Conservation (phyloP, 2,797 vertebrate genomes). For the Sebastes taczanowskii region DNA sequence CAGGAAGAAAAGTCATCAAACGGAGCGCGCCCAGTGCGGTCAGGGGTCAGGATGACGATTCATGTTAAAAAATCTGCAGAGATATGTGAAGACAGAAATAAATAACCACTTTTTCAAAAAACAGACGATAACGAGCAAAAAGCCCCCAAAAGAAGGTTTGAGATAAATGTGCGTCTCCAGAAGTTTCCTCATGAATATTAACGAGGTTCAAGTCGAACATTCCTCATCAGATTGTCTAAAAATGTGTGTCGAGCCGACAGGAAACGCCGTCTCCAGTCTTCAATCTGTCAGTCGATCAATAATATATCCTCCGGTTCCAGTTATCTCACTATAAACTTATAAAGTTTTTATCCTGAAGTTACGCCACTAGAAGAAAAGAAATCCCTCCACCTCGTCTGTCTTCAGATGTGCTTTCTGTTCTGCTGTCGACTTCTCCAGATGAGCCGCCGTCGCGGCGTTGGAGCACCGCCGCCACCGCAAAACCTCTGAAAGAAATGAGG, state of each 20-base stretch:
- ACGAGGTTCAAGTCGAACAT: not conserved
- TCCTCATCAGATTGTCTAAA: not conserved
- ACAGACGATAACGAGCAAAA: not conserved
- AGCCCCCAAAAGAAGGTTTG: not conserved
- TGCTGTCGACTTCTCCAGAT: not conserved
- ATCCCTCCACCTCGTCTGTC: not conserved
- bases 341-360: too few relatives aligned
- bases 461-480: too few relatives aligned
- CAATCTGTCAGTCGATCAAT: too few relatives aligned
- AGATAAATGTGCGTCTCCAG: not conserved
- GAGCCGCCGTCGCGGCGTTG: not conserved
- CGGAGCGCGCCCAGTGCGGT: not conserved
- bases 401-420: not conserved
- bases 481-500: not conserved
- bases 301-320: not conserved
- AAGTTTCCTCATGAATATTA: not conserved
- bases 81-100: not conserved
- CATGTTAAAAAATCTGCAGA: not conserved
- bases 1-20: not conserved
- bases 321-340: too few relatives aligned
- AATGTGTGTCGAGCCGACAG: not conserved
- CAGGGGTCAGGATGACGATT: not conserved
- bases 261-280: not conserved
- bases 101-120: conserved; percentile 14
- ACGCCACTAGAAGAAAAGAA: not conserved